Evolutionary conservation across 2,113 vertebrate genomes (phyloP).

Genomic region (Gobio gobio): DNA sequence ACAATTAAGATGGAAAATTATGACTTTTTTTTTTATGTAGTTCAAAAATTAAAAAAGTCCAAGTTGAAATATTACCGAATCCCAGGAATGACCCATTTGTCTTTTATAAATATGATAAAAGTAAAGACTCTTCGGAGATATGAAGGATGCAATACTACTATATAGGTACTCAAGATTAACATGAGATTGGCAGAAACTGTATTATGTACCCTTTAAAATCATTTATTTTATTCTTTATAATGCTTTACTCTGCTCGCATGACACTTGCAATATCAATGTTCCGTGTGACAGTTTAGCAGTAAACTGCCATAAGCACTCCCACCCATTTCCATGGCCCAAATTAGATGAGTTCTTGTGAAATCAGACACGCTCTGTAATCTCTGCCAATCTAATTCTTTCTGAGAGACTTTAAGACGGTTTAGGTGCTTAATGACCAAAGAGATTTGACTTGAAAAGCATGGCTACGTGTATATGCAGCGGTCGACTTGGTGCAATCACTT

Average conservation of each 20-base stretch:
- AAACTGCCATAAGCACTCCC: conserved; percentile 17
- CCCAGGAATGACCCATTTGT: too few species aligned
- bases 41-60: too few species aligned
- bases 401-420: conserved; percentile 9
- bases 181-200: too few species aligned
- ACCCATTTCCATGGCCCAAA: conserved; percentile 13
- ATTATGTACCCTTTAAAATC: background rate
- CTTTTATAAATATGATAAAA: too few species aligned
- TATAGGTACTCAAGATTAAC: too few species aligned
- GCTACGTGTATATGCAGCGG: background rate
- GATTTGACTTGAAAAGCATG: background rate
- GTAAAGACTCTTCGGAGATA: too few species aligned
- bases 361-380: conserved; percentile 35
- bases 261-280: conserved; percentile 31
- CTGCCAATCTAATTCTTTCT: background rate
- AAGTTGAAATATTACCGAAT: too few species aligned
- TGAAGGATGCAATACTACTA: too few species aligned
- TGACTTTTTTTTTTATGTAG: too few species aligned
- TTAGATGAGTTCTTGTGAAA: conserved; percentile 5
- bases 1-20: too few species aligned
- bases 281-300: conserved; percentile 33
- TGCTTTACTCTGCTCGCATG: conserved; percentile 15
- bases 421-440: conserved; percentile 28
- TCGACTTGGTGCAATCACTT: conserved; percentile 3
- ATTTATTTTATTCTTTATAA: background rate